Conservation (phyloP, 2,888 invertebrate species). For the Ramazzottius varieornatus region DNA sequence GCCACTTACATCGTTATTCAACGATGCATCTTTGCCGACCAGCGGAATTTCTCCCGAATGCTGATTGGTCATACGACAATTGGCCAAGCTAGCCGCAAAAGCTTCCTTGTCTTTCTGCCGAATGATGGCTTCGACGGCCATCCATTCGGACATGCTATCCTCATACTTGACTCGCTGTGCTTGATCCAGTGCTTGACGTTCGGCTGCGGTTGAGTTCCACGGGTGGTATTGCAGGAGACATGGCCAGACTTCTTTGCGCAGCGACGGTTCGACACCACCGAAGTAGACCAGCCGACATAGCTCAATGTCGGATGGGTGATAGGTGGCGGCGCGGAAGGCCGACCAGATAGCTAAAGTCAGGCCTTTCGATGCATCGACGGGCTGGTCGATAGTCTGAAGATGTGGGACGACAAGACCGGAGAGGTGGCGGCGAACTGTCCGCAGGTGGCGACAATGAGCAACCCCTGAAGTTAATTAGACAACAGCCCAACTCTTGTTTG, state of each 20-base stretch:
- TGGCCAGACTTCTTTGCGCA: constrained; percentile 38
- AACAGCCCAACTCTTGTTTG: neutral
- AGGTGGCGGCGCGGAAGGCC: constrained; percentile 28
- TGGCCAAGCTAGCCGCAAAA: constrained; percentile 7
- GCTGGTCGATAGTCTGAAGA: constrained; percentile 16
- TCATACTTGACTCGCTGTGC: constrained; percentile 50
- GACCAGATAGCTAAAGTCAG: constrained; percentile 51
- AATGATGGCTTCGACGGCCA: constrained; percentile 75
- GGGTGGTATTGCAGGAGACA: constrained; percentile 59
- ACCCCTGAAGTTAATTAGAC: constrained; percentile 30
- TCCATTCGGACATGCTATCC: constrained; percentile 76
- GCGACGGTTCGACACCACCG: constrained; percentile 49
- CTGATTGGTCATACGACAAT: neutral
- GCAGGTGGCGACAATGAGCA: constrained; percentile 68
- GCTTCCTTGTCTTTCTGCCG: constrained; percentile 45
- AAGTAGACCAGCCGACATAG: constrained; percentile 58
- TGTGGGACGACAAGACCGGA: constrained; percentile 53
- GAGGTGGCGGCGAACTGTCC: constrained; percentile 68
- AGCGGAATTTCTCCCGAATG: neutral
- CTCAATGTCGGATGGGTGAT: constrained; percentile 28
- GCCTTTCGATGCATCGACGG: constrained; percentile 24
- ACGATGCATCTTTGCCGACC: neutral
- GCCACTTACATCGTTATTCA: neutral
- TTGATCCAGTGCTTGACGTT: constrained; percentile 37
- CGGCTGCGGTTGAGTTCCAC: constrained; percentile 41